Conservation (phyloP, 1,140 invertebrate species). For the Temnothorax nylanderi region DNA sequence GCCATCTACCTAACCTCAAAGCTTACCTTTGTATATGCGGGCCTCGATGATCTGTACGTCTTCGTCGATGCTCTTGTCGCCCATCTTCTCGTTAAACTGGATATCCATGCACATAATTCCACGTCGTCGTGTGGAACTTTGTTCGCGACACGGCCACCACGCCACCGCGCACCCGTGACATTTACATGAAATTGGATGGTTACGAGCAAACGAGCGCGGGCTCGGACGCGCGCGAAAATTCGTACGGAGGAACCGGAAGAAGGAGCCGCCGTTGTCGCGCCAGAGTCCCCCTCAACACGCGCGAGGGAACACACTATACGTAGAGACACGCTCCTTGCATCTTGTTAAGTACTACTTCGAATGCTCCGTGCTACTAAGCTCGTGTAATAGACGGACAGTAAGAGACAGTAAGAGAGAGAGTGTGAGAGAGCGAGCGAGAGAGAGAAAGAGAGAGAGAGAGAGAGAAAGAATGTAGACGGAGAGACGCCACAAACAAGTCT, state of each 20-base stretch:
- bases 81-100: slow-evolving; percentile 83
- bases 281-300: background rate
- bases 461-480: background rate
- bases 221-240: slow-evolving; percentile 67
- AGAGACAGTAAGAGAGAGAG: background rate
- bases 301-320: background rate
- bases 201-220: slow-evolving; percentile 27
- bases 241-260: slow-evolving; percentile 24
- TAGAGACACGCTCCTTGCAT: too few species aligned
- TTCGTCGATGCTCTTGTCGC: slow-evolving; percentile 80
- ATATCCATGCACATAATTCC: slow-evolving; percentile 85
- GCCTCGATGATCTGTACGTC: slow-evolving; percentile 83
- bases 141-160: slow-evolving; percentile 53
- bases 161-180: slow-evolving; percentile 74
- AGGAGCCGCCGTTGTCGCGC: slow-evolving; percentile 51
- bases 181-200: slow-evolving; percentile 75
- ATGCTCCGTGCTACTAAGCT: too few species aligned
- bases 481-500: background rate
- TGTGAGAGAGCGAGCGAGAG: too few species aligned
- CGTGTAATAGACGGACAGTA: background rate
- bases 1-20: slow-evolving; percentile 71
- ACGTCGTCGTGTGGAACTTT: slow-evolving; percentile 65
- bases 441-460: background rate
- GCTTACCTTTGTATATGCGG: slow-evolving; percentile 81
- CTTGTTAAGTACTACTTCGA: background rate